phyloP scores from a whole-genome alignment of 1,140 invertebrate species.

The Apis dorsata region DNA sequence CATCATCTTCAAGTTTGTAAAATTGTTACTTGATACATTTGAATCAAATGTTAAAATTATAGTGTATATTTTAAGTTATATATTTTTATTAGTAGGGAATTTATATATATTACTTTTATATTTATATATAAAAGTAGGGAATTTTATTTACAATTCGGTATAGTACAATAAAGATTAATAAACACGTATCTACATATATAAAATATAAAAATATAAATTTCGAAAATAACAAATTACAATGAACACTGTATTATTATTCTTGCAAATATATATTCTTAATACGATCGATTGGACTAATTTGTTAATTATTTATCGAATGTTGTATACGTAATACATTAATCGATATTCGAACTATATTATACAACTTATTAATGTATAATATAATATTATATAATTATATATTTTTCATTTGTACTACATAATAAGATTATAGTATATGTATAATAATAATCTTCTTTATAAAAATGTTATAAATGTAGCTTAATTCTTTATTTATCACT shows the following conservation, averaged over 20 bases:
- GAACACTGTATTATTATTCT: not conserved
- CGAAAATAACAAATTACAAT: not conserved
- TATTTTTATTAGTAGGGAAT: no score
- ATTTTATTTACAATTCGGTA: constrained; percentile 39
- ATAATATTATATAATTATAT: not conserved
- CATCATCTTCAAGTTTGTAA: no score
- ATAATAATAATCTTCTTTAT: not conserved
- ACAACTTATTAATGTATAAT: not conserved
- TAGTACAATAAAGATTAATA: constrained; percentile 8
- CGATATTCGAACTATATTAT: not conserved
- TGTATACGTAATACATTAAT: not conserved
- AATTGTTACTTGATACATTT: no score
- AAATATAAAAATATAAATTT: constrained; percentile 32
- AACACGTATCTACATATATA: not conserved
- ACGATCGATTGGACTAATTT: not conserved
- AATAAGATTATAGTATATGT: not conserved
- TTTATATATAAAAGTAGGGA: constrained; percentile 22
- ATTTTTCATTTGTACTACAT: not conserved
- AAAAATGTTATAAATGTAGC: not conserved
- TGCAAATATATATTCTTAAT: not conserved
- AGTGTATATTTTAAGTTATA: no score
- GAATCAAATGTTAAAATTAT: no score
- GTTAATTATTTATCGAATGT: not conserved
- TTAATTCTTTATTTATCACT: not conserved
- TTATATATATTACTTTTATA: no score